phyloP scores from a whole-genome alignment of 1,140 invertebrate genomes.

The Drosophila mauritiana region DNA sequence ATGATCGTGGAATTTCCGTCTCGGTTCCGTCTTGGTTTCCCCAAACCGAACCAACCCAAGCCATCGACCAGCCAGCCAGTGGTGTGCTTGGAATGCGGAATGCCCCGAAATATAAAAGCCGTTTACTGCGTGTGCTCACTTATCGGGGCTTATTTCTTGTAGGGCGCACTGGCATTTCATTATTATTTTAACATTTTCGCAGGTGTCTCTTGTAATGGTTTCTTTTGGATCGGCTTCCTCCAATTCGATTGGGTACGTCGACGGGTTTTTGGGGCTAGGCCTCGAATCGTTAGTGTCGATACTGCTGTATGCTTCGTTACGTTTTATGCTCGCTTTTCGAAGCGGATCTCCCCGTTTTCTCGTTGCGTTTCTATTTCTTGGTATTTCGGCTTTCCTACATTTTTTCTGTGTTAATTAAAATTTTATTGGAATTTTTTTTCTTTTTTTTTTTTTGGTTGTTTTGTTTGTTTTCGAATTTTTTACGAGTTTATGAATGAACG shows the following conservation, averaged over 20 bases:
- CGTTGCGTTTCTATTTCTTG: conserved; percentile 33
- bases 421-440: conserved; percentile 63
- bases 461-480: conserved; percentile 60
- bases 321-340: conserved; percentile 50
- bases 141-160: conserved; percentile 72
- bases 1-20: conserved; percentile 49
- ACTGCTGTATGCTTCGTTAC: conserved; percentile 38
- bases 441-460: conserved; percentile 50
- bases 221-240: conserved; percentile 21
- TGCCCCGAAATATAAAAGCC: conserved; percentile 44
- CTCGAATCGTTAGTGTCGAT: conserved; percentile 7
- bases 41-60: neutral
- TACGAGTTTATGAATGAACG: conserved; percentile 72
- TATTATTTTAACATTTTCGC: conserved; percentile 58
- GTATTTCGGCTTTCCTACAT: conserved; percentile 18
- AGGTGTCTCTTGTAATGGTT: conserved; percentile 73
- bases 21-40: conserved; percentile 12
- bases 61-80: neutral
- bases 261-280: conserved; percentile 14
- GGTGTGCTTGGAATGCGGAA: conserved; percentile 43
- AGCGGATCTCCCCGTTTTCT: conserved; percentile 23
- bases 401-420: conserved; percentile 65
- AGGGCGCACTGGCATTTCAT: conserved; percentile 63
- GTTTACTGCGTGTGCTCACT: conserved; percentile 65
- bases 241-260: conserved; percentile 34